Evolutionary conservation across 2,797 vertebrate species (phyloP).

Genomic region (Dipus sagitta): DNA sequence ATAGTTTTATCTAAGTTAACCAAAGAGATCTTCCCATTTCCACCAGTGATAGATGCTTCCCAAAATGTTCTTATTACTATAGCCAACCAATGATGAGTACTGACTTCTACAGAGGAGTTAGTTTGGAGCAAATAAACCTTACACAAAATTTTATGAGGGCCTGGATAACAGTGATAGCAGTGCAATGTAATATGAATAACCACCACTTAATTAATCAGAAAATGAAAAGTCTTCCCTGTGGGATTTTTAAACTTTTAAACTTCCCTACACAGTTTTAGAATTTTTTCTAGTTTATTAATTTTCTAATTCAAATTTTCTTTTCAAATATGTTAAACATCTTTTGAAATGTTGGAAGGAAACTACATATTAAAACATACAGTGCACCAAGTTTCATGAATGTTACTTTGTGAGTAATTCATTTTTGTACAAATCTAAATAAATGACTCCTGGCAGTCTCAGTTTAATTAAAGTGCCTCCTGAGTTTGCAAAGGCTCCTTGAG

Average conservation of each 20-base stretch:
- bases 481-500: neutral
- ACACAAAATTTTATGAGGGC: neutral
- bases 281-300: neutral
- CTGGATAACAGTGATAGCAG: neutral
- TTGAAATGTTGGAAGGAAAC: conserved; percentile 33
- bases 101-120: neutral
- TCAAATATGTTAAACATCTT: neutral
- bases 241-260: neutral
- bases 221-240: neutral
- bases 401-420: conserved; percentile 23
- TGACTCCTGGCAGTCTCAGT: neutral
- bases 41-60: neutral
- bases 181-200: neutral
- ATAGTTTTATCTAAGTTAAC: neutral
- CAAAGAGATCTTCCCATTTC: neutral
- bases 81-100: neutral
- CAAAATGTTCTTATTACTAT: neutral
- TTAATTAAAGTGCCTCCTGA: conserved; percentile 62
- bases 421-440: conserved; percentile 47
- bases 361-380: neutral
- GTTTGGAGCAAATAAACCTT: neutral
- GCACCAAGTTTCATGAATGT: neutral
- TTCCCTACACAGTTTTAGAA: neutral
- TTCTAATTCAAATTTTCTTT: conserved; percentile 15
- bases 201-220: neutral